Percentiles rank a stretch among this genome's conserved stretches.
phyloP scores from a whole-genome alignment of 1,140 invertebrate species.

The Drosophila cardini region DNA sequence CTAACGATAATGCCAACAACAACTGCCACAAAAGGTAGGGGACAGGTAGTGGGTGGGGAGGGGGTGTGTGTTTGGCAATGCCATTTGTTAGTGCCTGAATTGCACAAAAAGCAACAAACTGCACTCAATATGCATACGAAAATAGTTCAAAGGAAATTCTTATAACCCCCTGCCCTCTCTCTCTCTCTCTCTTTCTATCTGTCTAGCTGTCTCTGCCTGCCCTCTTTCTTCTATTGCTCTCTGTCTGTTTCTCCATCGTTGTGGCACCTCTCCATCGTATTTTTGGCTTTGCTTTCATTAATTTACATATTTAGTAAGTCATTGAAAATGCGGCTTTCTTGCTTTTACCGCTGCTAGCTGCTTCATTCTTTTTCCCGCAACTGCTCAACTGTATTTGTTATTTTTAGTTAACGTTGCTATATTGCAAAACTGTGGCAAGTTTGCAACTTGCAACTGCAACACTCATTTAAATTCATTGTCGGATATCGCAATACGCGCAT shows the following conservation, averaged over 20 bases:
- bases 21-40: background rate
- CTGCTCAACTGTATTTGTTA: constrained; percentile 42
- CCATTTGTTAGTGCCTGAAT: constrained; percentile 56
- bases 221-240: no score
- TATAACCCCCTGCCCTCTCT: background rate
- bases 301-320: constrained; percentile 77
- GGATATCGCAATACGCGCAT: constrained; percentile 49
- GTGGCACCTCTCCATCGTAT: background rate
- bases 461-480: constrained; percentile 73
- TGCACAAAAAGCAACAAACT: constrained; percentile 26
- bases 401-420: constrained; percentile 49
- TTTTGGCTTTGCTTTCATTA: constrained; percentile 59
- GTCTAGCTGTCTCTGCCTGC: background rate
- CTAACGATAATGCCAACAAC: constrained; percentile 39
- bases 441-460: constrained; percentile 44
- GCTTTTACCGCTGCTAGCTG: constrained; percentile 4
- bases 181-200: background rate
- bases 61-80: background rate
- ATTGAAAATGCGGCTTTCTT: constrained; percentile 53
- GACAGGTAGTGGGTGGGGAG: background rate
- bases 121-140: constrained; percentile 56
- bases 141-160: constrained; percentile 72
- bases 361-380: constrained; percentile 34
- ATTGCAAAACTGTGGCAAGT: no score
- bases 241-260: no score